These are phyloP conservation scores for Eremobia ochroleuca DNA, from an alignment of 2,888 invertebrate genomes.

Conservation along the genomic window DNA sequence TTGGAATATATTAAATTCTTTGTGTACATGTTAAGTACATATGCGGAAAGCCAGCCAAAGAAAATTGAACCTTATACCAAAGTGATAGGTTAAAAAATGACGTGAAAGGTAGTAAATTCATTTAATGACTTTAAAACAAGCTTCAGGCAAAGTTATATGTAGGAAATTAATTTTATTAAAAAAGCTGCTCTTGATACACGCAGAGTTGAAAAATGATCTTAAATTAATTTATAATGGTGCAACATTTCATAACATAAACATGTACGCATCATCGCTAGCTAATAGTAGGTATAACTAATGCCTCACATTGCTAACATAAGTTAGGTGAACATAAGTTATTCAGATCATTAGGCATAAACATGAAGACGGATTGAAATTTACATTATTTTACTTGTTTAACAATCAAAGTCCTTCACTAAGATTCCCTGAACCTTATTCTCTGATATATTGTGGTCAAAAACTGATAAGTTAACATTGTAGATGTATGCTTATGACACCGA, in stretches of 20 bases:
- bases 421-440: conserved; percentile 8
- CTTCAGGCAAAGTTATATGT: conserved; percentile 34
- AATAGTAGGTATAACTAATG: neutral
- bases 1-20: conserved; percentile 49
- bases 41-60: conserved; percentile 3
- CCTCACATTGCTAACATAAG: neutral
- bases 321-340: neutral
- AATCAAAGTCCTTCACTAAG: conserved; percentile 27
- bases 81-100: neutral
- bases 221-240: conserved; percentile 38
- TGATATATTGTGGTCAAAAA: conserved; percentile 21
- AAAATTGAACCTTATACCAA: conserved; percentile 5
- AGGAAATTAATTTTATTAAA: conserved; percentile 53
- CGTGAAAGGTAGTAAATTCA: neutral
- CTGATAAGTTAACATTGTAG: too few species aligned
- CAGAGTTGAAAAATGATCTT: conserved; percentile 39
- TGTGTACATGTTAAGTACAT: conserved; percentile 38
- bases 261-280: conserved; percentile 13
- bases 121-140: conserved; percentile 27
- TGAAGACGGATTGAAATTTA: conserved; percentile 14
- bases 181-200: conserved; percentile 1
- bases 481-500: neutral
- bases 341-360: conserved; percentile 27
- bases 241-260: conserved; percentile 31
- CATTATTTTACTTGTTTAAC: conserved; percentile 15